These are phyloP conservation scores for Coptodon rendalli DNA, from an alignment of 2,113 vertebrate species.

Conservation along the genomic window DNA sequence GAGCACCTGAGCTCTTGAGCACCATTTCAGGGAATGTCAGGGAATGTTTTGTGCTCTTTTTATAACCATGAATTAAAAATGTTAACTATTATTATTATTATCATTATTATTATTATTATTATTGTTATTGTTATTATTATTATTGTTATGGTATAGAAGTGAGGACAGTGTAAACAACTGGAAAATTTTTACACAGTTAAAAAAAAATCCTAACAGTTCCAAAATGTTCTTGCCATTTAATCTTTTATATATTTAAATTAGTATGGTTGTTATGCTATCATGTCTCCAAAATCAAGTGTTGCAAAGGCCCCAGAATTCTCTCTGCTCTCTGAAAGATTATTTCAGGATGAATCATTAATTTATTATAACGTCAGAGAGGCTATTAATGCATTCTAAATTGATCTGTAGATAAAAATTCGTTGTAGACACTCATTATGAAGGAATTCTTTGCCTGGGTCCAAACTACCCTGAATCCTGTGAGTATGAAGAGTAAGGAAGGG, in stretches of 20 bases:
- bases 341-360: background rate
- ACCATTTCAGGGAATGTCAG: background rate
- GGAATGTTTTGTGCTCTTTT: background rate
- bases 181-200: background rate
- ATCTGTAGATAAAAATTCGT: rapidly evolving
- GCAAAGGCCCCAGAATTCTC: background rate
- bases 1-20: background rate
- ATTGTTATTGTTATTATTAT: no score
- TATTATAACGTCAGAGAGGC: background rate
- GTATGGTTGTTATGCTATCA: rapidly evolving
- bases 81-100: background rate
- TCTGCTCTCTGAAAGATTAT: background rate
- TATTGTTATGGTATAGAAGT: background rate
- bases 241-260: background rate
- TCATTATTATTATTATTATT: rapidly evolving
- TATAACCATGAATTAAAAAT: background rate
- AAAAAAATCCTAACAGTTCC: background rate
- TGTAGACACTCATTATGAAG: background rate
- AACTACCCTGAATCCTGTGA: background rate
- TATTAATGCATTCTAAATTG: no score
- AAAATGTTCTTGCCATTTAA: background rate
- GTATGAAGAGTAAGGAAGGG: background rate
- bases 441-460: background rate
- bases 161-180: background rate
- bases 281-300: background rate